Percentiles rank a stretch among this genome's conserved stretches.
These are phyloP conservation scores for Chromoteleia sp. DNA, from an alignment of 2,888 invertebrate species.

Conservation along the genomic window DNA sequence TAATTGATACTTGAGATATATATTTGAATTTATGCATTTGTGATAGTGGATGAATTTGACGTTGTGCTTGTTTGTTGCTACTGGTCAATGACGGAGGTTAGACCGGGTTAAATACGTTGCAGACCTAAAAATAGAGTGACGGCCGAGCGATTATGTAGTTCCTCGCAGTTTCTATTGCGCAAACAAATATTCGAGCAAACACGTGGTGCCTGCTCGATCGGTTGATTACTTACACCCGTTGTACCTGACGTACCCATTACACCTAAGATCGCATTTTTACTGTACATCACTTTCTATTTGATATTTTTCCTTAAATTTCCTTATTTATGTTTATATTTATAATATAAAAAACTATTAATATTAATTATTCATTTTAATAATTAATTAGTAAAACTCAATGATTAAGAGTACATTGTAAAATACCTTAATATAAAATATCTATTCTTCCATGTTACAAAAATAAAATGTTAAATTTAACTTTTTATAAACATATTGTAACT, in stretches of 20 bases:
- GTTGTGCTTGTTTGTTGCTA: slow-evolving; percentile 66
- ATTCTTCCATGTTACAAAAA: too few relatives aligned
- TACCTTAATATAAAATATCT: too few relatives aligned
- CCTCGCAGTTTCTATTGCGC: slow-evolving; percentile 77
- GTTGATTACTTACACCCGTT: slow-evolving; percentile 29
- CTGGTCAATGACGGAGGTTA: slow-evolving; percentile 79
- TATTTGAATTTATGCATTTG: slow-evolving; percentile 19
- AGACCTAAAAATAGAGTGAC: slow-evolving; percentile 83
- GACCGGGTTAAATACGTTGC: slow-evolving; percentile 84
- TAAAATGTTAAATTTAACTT: too few relatives aligned
- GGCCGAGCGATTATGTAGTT: slow-evolving; percentile 77
- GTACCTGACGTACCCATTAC: slow-evolving; percentile 41
- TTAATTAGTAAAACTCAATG: too few relatives aligned
- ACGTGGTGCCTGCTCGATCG: slow-evolving; percentile 75
- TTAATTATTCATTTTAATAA: too few relatives aligned
- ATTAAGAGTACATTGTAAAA: too few relatives aligned
- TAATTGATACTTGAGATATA: slow-evolving; percentile 28
- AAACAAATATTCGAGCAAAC: slow-evolving; percentile 76
- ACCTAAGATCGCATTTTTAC: slow-evolving; percentile 46
- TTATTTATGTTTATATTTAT: too few relatives aligned
- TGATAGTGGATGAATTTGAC: slow-evolving; percentile 62
- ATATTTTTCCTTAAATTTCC: background rate
- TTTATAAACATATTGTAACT: too few relatives aligned
- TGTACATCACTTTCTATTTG: background rate
- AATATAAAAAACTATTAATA: too few relatives aligned